A percentile compares a stretch with the other conserved stretches of the same genome.
phyloP scores from a whole-genome alignment of 1,140 invertebrate genomes.

The Rhagoletis zephyria region DNA sequence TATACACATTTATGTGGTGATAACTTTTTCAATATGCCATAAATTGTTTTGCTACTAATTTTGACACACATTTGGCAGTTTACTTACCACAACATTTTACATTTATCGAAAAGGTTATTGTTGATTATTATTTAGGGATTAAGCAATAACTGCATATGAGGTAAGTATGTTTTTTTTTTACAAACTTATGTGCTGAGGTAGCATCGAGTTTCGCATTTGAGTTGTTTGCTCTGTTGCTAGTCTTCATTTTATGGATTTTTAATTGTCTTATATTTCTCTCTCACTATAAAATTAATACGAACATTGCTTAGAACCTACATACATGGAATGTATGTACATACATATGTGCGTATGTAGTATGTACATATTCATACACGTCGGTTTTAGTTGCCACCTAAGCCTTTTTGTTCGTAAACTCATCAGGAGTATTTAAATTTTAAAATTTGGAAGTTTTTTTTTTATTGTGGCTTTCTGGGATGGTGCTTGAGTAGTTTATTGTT shows the following conservation, averaged over 20 bases:
- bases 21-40: background rate
- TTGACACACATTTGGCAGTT: conserved; percentile 50
- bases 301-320: background rate
- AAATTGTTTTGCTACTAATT: conserved; percentile 26
- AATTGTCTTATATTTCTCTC: conserved; percentile 49
- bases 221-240: background rate
- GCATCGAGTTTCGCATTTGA: conserved; percentile 36
- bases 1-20: no score
- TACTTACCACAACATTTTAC: background rate
- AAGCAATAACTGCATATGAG: conserved; percentile 27
- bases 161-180: background rate
- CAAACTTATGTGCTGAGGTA: conserved; percentile 48
- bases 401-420: background rate
- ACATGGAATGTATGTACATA: no score
- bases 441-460: background rate
- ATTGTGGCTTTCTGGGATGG: background rate
- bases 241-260: background rate
- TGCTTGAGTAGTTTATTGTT: background rate
- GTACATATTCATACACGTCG: background rate
- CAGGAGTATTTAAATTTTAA: background rate
- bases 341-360: background rate
- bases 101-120: background rate
- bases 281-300: background rate
- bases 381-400: background rate
- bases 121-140: background rate